Evolutionary conservation across 2,113 vertebrate genomes (phyloP).

Genomic region (Lepisosteus oculatus): DNA sequence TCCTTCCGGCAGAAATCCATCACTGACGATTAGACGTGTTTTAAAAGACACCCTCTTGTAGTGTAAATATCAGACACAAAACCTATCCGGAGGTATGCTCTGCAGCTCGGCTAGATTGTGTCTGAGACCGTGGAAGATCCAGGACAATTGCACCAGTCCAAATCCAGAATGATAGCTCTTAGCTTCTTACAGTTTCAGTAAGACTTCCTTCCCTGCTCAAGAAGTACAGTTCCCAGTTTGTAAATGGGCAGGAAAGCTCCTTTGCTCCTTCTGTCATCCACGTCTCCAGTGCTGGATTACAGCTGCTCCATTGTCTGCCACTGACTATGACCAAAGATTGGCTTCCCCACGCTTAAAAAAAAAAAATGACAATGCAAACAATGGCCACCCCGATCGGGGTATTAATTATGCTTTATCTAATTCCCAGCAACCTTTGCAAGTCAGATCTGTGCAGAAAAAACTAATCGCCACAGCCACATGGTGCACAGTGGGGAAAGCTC

Average conservation of each 20-base stretch:
- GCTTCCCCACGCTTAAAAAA: slow-evolving; percentile 39
- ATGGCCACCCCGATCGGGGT: slow-evolving; percentile 44
- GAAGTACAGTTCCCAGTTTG: slow-evolving; percentile 22
- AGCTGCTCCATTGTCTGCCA: slow-evolving; percentile 72
- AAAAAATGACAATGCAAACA: slow-evolving; percentile 50
- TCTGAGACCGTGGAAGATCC: not conserved
- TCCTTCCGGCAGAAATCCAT: not conserved
- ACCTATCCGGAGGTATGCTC: not conserved
- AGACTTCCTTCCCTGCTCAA: not conserved
- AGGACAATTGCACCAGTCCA: not conserved
- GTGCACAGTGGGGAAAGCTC: slow-evolving; percentile 50
- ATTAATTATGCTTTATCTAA: slow-evolving; percentile 67
- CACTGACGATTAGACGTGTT: not conserved
- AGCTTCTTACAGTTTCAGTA: too few relatives aligned
- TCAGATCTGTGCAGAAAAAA: slow-evolving; percentile 43
- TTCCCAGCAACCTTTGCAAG: slow-evolving; percentile 58
- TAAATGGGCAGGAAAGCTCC: slow-evolving; percentile 22
- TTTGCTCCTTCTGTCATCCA: slow-evolving; percentile 16
- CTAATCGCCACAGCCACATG: slow-evolving; percentile 73
- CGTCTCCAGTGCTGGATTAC: slow-evolving; percentile 53
- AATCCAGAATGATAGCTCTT: too few relatives aligned
- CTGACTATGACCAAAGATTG: slow-evolving; percentile 54
- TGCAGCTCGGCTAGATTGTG: not conserved
- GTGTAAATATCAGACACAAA: not conserved
- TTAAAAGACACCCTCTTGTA: not conserved